These are phyloP conservation scores for Bolinopsis microptera DNA, from an alignment of 37 sponge, comb jelly and placozoan genomes.

Conservation along the genomic window DNA sequence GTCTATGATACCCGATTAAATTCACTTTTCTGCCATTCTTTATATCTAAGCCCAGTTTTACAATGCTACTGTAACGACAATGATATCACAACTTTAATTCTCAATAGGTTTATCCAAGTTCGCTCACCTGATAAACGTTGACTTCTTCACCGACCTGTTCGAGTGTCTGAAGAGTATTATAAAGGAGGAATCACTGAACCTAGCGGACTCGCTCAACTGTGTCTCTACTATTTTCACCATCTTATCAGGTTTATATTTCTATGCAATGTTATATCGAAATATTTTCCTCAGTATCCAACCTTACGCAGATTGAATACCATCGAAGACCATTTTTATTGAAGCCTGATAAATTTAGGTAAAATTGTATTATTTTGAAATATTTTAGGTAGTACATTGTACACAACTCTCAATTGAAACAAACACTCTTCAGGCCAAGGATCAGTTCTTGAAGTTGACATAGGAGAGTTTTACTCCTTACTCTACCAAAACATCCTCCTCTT, in stretches of 20 bases:
- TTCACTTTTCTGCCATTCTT: too few species aligned
- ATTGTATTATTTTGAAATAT: too few species aligned
- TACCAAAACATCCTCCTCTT: conserved; percentile 34
- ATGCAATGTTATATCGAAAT: not conserved
- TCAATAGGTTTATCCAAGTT: conserved; percentile 64
- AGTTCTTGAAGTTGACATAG: conserved; percentile 29
- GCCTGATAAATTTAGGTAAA: too few species aligned
- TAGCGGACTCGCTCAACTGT: conserved; percentile 64
- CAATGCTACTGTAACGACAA: too few species aligned
- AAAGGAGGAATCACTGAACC: conserved; percentile 1
- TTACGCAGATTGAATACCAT: too few species aligned
- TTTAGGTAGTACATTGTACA: too few species aligned
- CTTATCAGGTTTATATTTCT: not conserved
- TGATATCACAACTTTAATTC: too few species aligned
- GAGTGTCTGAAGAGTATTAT: conserved; percentile 57
- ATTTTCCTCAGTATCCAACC: not conserved
- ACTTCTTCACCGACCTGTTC: conserved; percentile 64
- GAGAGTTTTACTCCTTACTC: conserved; percentile 9
- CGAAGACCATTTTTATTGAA: too few species aligned
- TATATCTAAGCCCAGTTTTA: too few species aligned
- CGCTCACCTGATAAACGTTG: conserved; percentile 58
- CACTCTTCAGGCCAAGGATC: not conserved
- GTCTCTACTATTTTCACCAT: conserved; percentile 58
- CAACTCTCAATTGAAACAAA: too few species aligned
- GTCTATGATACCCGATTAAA: too few species aligned